Percentiles rank a stretch among this genome's conserved stretches.
Evolutionary conservation across 2,797 vertebrate species (phyloP).

Genomic region (Channallabes apus): DNA sequence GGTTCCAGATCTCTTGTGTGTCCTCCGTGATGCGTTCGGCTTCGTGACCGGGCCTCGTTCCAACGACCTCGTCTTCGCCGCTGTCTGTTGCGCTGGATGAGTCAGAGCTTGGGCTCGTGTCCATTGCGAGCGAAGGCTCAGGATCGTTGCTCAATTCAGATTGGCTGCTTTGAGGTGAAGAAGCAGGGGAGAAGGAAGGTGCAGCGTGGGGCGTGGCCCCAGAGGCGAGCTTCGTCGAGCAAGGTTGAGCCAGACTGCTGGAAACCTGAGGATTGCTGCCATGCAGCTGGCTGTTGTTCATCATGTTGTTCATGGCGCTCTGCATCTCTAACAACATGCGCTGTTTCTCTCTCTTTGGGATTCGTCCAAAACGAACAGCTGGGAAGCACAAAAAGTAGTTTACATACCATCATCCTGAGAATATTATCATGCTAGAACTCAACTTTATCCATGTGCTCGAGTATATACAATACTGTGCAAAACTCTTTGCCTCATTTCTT

Average conservation of each 20-base stretch:
- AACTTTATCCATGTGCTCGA: too few relatives aligned
- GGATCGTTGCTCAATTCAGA: slow-evolving; percentile 60
- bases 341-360: slow-evolving; percentile 94
- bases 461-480: too few relatives aligned
- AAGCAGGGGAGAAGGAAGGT: slow-evolving; percentile 54
- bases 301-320: slow-evolving; percentile 95
- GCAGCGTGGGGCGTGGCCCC: slow-evolving; percentile 35
- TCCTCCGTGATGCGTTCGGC: slow-evolving; percentile 54
- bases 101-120: slow-evolving; percentile 65
- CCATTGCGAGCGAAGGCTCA: slow-evolving; percentile 62
- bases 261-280: slow-evolving; percentile 63
- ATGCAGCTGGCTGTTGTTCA: slow-evolving; percentile 83
- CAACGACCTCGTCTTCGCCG: slow-evolving; percentile 89
- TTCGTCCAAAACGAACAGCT: slow-evolving; percentile 96
- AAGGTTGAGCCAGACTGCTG: slow-evolving; percentile 45
- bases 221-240: slow-evolving; percentile 38
- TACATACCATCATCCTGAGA: not conserved
- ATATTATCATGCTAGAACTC: not conserved
- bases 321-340: slow-evolving; percentile 97
- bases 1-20: slow-evolving; percentile 65
- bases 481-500: too few relatives aligned
- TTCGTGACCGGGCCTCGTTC: slow-evolving; percentile 87
- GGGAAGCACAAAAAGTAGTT: slow-evolving; percentile 48
- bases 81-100: slow-evolving; percentile 75
- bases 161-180: slow-evolving; percentile 56